Evolutionary conservation across 92 coral and sea anemone genomes (phyloP).

Genomic region (Blastomussa wellsi): DNA sequence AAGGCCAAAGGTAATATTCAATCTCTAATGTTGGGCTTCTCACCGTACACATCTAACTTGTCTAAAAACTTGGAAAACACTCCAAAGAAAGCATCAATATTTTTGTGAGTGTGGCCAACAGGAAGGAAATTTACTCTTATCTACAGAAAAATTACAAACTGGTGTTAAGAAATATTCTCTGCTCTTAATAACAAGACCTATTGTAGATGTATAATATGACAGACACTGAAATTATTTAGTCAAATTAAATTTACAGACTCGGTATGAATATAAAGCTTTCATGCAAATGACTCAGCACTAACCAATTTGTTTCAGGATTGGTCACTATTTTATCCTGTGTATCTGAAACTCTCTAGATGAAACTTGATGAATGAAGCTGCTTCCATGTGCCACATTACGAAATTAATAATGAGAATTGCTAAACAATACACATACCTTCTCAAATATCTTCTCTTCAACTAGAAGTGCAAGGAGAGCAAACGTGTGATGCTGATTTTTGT

Average conservation of each 20-base stretch:
- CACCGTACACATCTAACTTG: constrained; percentile 42
- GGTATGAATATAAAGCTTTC: too few species aligned
- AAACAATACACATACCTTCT: constrained; percentile 41
- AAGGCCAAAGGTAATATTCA: too few species aligned
- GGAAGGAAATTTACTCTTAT: constrained; percentile 59
- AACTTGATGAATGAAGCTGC: not conserved
- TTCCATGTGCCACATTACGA: not conserved
- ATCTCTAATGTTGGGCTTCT: too few species aligned
- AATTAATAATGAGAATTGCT: not conserved
- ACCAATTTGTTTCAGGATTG: too few species aligned
- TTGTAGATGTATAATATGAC: too few species aligned
- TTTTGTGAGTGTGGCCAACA: constrained; percentile 64
- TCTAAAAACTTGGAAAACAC: constrained; percentile 45
- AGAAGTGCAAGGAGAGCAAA: constrained; percentile 47
- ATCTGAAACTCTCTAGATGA: too few species aligned
- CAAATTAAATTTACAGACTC: too few species aligned
- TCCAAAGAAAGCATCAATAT: constrained; percentile 67
- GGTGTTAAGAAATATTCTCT: not conserved
- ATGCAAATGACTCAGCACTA: too few species aligned
- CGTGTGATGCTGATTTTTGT: constrained; percentile 54
- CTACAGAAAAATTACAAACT: constrained; percentile 2
- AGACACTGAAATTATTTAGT: too few species aligned
- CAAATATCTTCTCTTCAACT: constrained; percentile 52
- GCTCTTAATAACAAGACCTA: not conserved
- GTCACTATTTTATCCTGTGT: too few species aligned